A percentile compares a stretch with the other conserved stretches of the same genome.
Conservation (phyloP, 2,113 vertebrate genomes). For the Pseudorectes ferrugineus region DNA sequence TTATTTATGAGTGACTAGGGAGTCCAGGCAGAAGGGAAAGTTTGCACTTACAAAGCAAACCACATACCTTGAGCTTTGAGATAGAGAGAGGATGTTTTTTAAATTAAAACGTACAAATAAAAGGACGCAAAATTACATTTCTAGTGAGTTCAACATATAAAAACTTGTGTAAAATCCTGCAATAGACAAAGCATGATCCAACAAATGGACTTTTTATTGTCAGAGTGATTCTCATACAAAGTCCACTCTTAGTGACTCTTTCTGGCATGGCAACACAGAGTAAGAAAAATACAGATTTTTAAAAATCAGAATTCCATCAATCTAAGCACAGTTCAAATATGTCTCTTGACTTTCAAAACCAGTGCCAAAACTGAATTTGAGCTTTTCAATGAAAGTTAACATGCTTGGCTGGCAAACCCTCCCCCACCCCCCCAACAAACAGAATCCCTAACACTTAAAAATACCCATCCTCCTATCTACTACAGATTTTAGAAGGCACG, state of each 20-base stretch:
- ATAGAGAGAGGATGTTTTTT: background rate
- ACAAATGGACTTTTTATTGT: background rate
- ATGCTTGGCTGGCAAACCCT: background rate
- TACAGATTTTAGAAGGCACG: background rate
- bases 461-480: background rate
- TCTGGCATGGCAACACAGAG: background rate
- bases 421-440: rapidly evolving
- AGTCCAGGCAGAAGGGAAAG: background rate
- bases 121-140: background rate
- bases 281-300: background rate
- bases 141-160: background rate
- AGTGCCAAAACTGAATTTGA: background rate
- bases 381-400: background rate
- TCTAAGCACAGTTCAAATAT: background rate
- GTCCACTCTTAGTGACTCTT: background rate
- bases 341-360: background rate
- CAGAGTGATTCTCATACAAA: background rate
- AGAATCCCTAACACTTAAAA: background rate
- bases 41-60: background rate
- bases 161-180: background rate
- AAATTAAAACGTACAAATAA: background rate
- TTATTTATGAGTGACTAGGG: background rate
- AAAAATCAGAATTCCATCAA: background rate
- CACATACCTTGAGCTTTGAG: background rate
- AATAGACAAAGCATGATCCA: background rate